These are phyloP conservation scores for Sebastes fasciatus DNA, from an alignment of 2,113 vertebrate genomes.

Conservation along the genomic window DNA sequence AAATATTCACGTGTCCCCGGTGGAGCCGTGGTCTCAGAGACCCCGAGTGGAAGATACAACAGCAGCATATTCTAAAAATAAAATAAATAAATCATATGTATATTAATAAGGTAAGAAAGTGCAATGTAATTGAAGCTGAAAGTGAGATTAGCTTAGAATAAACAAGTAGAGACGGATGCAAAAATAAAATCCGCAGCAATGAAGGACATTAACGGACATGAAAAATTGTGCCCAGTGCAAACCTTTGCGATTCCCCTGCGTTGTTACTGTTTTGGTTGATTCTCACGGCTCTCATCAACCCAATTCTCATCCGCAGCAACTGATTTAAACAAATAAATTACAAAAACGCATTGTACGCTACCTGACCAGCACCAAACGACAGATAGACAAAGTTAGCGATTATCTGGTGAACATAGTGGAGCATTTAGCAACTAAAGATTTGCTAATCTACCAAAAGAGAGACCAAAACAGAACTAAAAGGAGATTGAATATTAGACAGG, in stretches of 20 bases:
- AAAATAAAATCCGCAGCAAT: background rate
- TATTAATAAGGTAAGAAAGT: slow-evolving; percentile 6
- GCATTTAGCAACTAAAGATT: background rate
- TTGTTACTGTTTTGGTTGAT: background rate
- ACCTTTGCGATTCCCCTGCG: too few species aligned
- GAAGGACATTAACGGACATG: background rate
- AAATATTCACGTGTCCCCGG: slow-evolving; percentile 31
- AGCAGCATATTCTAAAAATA: background rate
- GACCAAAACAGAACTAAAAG: too few species aligned
- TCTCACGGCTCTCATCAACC: background rate
- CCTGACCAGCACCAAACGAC: background rate
- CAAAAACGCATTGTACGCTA: background rate
- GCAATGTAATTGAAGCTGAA: slow-evolving; percentile 5
- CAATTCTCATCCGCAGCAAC: background rate
- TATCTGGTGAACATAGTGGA: too few species aligned
- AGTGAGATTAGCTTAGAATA: background rate
- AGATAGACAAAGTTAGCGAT: background rate
- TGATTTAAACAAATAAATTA: background rate
- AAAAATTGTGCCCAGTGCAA: too few species aligned
- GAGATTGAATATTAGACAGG: background rate
- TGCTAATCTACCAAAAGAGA: background rate
- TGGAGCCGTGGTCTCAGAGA: slow-evolving; percentile 10
- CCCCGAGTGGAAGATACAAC: slow-evolving; percentile 6
- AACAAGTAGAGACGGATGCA: background rate
- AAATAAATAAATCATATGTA: background rate